Base-by-base conservation (phyloP, 2,113 vertebrate genomes). In the Geococcyx californianus region DNA sequence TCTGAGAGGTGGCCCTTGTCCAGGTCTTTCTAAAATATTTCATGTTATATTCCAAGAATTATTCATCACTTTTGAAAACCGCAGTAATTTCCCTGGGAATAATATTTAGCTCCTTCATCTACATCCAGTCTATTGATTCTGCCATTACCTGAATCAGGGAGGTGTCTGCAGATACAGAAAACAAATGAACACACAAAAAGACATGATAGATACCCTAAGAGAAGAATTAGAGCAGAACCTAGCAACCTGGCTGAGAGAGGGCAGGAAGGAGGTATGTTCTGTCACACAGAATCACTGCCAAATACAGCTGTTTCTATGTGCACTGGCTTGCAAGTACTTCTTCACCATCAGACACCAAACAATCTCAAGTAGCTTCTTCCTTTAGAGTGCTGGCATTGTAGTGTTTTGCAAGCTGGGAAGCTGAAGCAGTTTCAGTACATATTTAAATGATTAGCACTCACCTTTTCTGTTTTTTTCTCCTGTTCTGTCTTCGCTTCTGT, bases 371-470 rank as follows among this genome's bases (percentile, higher is more conserved):
- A 94, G 76, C 29, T 90, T 70, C 69, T 84, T 72, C 74, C 81
- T 87, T 45, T 83, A 87, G 64, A 88, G 23, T 34, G 36, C n/a
- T 94, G 78, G 11, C 63, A 51, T 9, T 87, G 56, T 45, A 87
- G 59, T 63, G 29, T 77, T 94, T 63, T 73, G 56, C 91, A 64
- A 92, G 73, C 85, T 86, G 75, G 59, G 63, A 90, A 72, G 68
- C 74, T 89, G 81, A 14, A 75, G 74, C 33, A 64, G 36, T 76
- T 89, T 19, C 84, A 89, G 62, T 82, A 76, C 94, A 74, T 95
- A 82, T 75, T 91, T 63, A 5, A 84, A 12, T 64, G 24, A 82
- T 45, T 33, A 59, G 64, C 40, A 62, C 64, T 82, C 64, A 21
- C 42, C 45, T 51, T 78, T 66, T 38, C 10, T 51, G 59, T n/a